phyloP scores from a whole-genome alignment of 2,888 invertebrate genomes.

The Prosapia bicincta region DNA sequence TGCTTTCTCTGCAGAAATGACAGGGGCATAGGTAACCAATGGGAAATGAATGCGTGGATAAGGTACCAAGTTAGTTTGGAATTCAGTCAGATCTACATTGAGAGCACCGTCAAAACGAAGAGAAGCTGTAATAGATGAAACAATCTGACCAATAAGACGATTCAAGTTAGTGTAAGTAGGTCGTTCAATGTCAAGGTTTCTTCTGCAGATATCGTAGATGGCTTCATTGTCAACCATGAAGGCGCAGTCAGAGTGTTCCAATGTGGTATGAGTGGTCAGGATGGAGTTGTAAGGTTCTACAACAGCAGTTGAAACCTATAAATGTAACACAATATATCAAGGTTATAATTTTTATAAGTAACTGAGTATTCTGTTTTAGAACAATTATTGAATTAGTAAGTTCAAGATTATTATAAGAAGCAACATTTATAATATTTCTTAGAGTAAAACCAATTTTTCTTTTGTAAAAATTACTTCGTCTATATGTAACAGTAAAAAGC shows the following conservation, averaged over 20 bases:
- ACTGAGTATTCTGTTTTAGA: no score
- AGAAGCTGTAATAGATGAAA: conserved; percentile 87
- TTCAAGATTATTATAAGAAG: no score
- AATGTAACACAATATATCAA: background rate
- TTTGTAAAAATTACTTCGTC: no score
- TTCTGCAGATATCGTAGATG: conserved; percentile 86
- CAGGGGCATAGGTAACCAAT: conserved; percentile 55
- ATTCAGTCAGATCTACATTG: conserved; percentile 86
- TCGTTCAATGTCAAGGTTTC: conserved; percentile 91
- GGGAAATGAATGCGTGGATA: conserved; percentile 64
- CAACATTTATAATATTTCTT: no score
- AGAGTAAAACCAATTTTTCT: no score
- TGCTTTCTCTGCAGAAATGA: conserved; percentile 54
- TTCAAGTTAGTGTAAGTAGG: conserved; percentile 97
- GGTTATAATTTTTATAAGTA: background rate
- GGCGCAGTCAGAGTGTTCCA: conserved; percentile 61
- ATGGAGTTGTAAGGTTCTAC: conserved; percentile 58
- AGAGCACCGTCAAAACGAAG: conserved; percentile 89
- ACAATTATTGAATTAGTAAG: no score
- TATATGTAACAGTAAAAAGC: no score
- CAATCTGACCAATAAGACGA: conserved; percentile 92
- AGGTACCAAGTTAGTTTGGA: conserved; percentile 56
- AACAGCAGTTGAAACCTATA: conserved; percentile 53
- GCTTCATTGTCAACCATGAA: conserved; percentile 57
- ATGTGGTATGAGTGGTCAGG: conserved; percentile 59